Evolutionary conservation across 2,888 invertebrate species (phyloP), one percentile per base, ranked within the genome.

Genomic region (Monochamus alternatus): DNA sequence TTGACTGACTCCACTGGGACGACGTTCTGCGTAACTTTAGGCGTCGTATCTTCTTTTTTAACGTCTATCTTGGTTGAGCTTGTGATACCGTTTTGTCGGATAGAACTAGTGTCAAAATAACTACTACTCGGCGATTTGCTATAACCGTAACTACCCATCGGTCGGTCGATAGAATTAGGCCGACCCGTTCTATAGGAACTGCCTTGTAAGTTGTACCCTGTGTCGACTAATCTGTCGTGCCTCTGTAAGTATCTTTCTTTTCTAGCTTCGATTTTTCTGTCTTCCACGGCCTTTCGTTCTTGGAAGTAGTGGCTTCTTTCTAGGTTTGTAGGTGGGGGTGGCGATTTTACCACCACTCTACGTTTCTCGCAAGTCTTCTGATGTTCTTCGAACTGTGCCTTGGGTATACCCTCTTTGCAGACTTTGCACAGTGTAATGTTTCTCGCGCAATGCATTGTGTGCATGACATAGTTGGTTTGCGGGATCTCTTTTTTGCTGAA

Each of bases 401-500:
- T 90, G 0, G 92, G 92, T 69, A 94, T 90, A 0, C 94, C 92
- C 84, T 94, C 94, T 83, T 93, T 91, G 88, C 95, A 95, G 3
- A 91, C 90, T 0, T 91, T 90, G 83, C 95, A 95, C 66, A 93
- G 86, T 3, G 91, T 89, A 67, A 94, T 92, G 87, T 94, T 94
- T 55, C 94, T 89, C 0, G 91, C 91, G 85, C 95, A 95, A 88
- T 94, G 94, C 78, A 93, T 91, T 30, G 91, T 91, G 88, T 95
- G 95, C 88, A 93, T 93, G 3, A 92, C 91, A 89, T 92, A 94
- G 88, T 95, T 95, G 69, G 88, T 89, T 7, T 91, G 89, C 0
- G 94, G 93, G 70, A 95, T 93, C 83, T 94, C 93, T 62, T 92
- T 91, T 86, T 94, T 93, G 88, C 94, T 94, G 89, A 12, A 89